These are phyloP conservation scores for Panagrolaimus sp. DNA, from an alignment of 1,140 invertebrate genomes.

Conservation along the genomic window DNA sequence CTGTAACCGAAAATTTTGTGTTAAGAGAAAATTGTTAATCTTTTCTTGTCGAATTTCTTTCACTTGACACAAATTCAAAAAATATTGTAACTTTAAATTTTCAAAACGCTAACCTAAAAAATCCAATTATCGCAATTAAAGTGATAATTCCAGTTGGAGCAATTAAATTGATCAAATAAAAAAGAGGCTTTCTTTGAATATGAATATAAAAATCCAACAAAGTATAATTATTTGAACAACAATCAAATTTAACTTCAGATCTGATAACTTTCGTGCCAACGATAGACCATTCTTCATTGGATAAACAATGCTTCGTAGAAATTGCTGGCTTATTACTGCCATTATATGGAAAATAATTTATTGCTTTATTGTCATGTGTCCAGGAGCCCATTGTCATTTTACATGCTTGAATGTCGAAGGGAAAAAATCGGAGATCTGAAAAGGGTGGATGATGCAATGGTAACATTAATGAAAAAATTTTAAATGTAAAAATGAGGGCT, in stretches of 20 bases:
- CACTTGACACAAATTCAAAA: neutral
- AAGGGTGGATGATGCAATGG: too few species aligned
- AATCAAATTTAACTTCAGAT: slow-evolving; percentile 32
- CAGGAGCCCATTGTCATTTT: slow-evolving; percentile 60
- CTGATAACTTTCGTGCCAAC: slow-evolving; percentile 29
- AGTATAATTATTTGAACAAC: slow-evolving; percentile 49
- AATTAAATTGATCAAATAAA: slow-evolving; percentile 52
- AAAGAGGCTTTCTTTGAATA: slow-evolving; percentile 53
- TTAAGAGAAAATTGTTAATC: too few species aligned
- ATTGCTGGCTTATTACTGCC: slow-evolving; percentile 27
- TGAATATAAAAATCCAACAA: slow-evolving; percentile 47
- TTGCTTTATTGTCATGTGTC: slow-evolving; percentile 59
- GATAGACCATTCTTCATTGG: slow-evolving; percentile 49
- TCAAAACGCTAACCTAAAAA: slow-evolving; percentile 41
- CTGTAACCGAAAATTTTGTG: too few species aligned
- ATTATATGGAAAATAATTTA: slow-evolving; percentile 43
- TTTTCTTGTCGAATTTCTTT: too few species aligned
- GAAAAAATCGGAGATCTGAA: slow-evolving; percentile 28
- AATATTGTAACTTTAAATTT: too few species aligned
- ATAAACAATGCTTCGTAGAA: slow-evolving; percentile 41
- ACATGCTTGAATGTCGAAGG: slow-evolving; percentile 46
- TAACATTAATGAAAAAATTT: too few species aligned
- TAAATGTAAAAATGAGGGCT: too few species aligned
- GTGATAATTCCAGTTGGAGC: slow-evolving; percentile 50
- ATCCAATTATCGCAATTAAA: slow-evolving; percentile 53